Base-by-base conservation (phyloP, 2,888 invertebrate species). In the Dastarcus helophoroides region DNA sequence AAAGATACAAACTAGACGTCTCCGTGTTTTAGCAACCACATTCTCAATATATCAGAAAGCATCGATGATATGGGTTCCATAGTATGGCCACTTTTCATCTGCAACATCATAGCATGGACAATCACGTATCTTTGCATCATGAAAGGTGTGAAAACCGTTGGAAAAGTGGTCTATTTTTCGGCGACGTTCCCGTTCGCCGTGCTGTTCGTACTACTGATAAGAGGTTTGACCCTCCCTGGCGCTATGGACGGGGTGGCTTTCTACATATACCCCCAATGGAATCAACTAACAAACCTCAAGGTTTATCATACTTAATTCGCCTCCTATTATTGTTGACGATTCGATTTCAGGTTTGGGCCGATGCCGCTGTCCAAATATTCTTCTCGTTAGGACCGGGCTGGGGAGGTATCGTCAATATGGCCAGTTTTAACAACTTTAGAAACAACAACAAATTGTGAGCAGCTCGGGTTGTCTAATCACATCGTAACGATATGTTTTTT, bases 341-440 rank as follows among this genome's bases (percentile, higher is more conserved):
- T 42, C 22, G 27, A 38, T 46, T 42, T 22, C 48, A 84, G 84
- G 80, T 90, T 3, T 91, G 91, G 91, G 79, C 83, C 1, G 89
- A 90, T 57, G 91, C 91, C 1, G 86, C 88, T 0, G 77, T 86
- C n/a, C 90, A 91, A 62, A 80, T 91, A 41, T 89, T 91, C 61
- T 91, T 80, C 55, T 89, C 90, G 0, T 72, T 91, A 10, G 90
- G 90, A 2, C 83, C 85, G 1, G 85, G 85, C 4, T 84, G 84
- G 79, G 86, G 86, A 22, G 83, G 84, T 4, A 73, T 88, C 31
- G 69, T 85, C 31, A 82, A 82, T 53, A 82, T 84, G 79, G 80
- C 85, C 16, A 86, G 86, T 54, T 88, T 79, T 53, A 86, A 84
- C 58, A 64, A 71, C 39, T 83, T 83, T 51, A 67, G 73, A 38